These are phyloP conservation scores for Colaptes auratus DNA, from an alignment of 2,113 vertebrate genomes.

Conservation along the genomic window DNA sequence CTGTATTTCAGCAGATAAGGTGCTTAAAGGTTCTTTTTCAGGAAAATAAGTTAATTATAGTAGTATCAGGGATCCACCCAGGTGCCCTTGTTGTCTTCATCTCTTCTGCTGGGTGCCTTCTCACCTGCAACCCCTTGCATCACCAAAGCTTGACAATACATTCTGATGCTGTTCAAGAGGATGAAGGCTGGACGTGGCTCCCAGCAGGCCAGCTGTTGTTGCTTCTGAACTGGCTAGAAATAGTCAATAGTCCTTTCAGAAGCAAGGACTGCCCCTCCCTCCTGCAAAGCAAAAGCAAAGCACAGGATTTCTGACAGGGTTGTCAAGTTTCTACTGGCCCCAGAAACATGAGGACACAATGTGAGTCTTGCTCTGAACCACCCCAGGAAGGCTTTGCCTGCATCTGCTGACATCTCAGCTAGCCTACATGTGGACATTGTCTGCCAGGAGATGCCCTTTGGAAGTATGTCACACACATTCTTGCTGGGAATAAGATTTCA, in stretches of 20 bases:
- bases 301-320: slow-evolving; percentile 18
- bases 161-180: background rate
- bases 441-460: slow-evolving; percentile 29
- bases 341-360: background rate
- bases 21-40: background rate
- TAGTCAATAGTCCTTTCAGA: slow-evolving; percentile 8
- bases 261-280: background rate
- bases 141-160: background rate
- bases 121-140: background rate
- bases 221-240: slow-evolving; percentile 19
- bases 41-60: background rate
- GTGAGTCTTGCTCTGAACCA: background rate
- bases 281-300: background rate
- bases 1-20: background rate
- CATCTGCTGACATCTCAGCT: slow-evolving; percentile 7
- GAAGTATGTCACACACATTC: background rate
- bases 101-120: background rate
- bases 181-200: background rate
- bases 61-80: background rate
- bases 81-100: background rate
- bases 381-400: background rate
- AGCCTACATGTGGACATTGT: background rate
- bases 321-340: slow-evolving; percentile 1
- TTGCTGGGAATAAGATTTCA: slow-evolving; percentile 36
- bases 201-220: background rate